A percentile compares a stretch with the other conserved stretches of the same genome.
Evolutionary conservation across 2,797 vertebrate species (phyloP).

Genomic region (Cynopterus sphinx): DNA sequence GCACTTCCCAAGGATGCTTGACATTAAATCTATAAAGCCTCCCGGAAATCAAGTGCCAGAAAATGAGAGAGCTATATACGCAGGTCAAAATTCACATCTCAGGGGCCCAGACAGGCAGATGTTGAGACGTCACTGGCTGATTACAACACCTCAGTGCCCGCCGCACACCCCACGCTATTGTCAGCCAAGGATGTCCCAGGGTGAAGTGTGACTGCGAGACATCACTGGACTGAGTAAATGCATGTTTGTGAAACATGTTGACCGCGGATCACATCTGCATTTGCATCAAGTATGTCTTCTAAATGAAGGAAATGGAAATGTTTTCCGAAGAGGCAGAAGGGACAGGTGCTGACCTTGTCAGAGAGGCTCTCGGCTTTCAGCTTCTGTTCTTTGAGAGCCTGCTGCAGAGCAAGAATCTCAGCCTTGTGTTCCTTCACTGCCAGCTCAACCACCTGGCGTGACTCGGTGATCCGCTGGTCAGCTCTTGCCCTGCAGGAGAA

Average conservation of each 20-base stretch:
- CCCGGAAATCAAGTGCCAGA: background rate
- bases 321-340: background rate
- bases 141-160: background rate
- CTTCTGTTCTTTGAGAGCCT: slow-evolving; percentile 98
- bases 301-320: background rate
- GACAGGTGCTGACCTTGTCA: slow-evolving; percentile 90
- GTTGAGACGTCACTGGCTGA: background rate
- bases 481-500: slow-evolving; percentile 84
- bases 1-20: background rate
- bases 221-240: background rate
- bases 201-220: background rate
- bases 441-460: slow-evolving; percentile 96
- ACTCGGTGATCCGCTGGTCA: slow-evolving; percentile 96
- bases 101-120: background rate
- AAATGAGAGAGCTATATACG: background rate
- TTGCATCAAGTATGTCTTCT: background rate
- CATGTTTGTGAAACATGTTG: background rate
- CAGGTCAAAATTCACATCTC: background rate
- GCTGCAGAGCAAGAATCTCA: slow-evolving; percentile 96
- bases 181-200: background rate
- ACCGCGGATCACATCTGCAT: background rate
- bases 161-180: background rate
- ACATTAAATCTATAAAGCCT: background rate
- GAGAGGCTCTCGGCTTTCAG: slow-evolving; percentile 98
- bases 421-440: slow-evolving; percentile 98